Evolutionary conservation across 2,888 invertebrate species (phyloP), one percentile per base, ranked within the genome.

Genomic region (Drosophila suboccidentalis): DNA sequence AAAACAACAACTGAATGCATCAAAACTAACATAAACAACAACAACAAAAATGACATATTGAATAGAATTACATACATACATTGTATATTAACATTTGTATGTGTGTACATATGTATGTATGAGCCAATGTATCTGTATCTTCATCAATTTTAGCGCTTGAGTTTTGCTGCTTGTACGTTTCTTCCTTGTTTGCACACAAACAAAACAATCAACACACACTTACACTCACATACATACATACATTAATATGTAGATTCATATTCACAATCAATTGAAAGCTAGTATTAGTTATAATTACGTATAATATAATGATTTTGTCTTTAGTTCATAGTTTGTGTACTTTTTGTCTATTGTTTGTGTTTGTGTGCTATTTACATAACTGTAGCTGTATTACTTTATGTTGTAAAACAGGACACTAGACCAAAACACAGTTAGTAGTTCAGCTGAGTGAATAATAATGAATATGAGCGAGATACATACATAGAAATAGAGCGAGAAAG

Each of bases 121-220:
- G 29, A 34, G n/a, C 13, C 22, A 17, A 26, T 55, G 54, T 43
- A 39, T 47, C 29, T 13, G 19, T 41, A 15, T 29, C 54, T 34
- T 11, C 29, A 58, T 60, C 3, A 29, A 41, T 46, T 46, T 58
- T 55, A 49, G 59, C 50, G 71, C 63, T 66, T 75, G 55, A 65
- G 57, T 75, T 77, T 72, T 71, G 73, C 55, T 72, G 75, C 59
- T 67, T 66, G 59, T 62, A 60, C 39, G 41, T 55, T 77, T 53
- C 13, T n/a, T 38, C 50, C 55, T 75, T 39, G 59, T 75, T 74
- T 75, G 34, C 29, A 46, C 49, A 59, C 29, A 39, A 34, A 39
- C 34, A 34, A 65, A 13, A 58, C 53, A 57, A 46, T 39, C 32
- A 47, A 43, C 32, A 50, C 43, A 36, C 29, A 53, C 17, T 55